phyloP scores from a whole-genome alignment of 2,888 invertebrate species.

The Furcula furcula region DNA sequence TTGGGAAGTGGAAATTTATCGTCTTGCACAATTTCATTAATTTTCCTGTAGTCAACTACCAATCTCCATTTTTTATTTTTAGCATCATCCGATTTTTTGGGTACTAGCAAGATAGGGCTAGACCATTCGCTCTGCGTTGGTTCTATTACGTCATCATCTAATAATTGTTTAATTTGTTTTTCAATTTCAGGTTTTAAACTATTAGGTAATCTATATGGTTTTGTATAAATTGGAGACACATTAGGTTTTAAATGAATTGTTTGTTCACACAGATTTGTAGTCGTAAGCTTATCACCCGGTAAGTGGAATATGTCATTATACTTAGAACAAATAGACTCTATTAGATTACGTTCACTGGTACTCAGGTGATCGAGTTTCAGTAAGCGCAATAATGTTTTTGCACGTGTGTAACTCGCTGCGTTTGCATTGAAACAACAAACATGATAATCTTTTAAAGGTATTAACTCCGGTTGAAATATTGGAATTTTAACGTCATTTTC shows the following conservation, averaged over 20 bases:
- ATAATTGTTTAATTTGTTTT: constrained; percentile 15
- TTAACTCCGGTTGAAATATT: constrained; percentile 7
- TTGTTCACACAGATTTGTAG: constrained; percentile 15
- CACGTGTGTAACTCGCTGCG: constrained; percentile 12
- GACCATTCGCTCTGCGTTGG: constrained; percentile 13
- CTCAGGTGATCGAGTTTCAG: constrained; percentile 15
- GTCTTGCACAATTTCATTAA: constrained; percentile 14
- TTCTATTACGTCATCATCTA: constrained; percentile 17
- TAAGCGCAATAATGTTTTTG: constrained; percentile 16
- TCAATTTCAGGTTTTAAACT: constrained; percentile 13
- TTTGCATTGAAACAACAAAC: constrained; percentile 14
- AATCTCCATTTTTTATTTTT: constrained; percentile 21
- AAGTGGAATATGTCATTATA: constrained; percentile 21
- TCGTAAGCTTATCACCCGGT: constrained; percentile 14
- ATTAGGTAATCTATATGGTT: constrained; percentile 22
- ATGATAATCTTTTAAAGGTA: constrained; percentile 8
- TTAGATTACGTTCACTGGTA: constrained; percentile 8
- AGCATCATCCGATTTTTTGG: constrained; percentile 14
- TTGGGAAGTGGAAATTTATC: constrained; percentile 20
- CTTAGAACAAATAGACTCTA: constrained; percentile 19
- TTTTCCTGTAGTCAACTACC: constrained; percentile 19
- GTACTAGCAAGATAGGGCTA: constrained; percentile 23
- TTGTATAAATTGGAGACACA: constrained; percentile 10
- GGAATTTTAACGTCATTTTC: no score
- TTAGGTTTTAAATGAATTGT: constrained; percentile 16